Conservation (phyloP, 2,888 invertebrate species). For the Leucozona laternaria region DNA sequence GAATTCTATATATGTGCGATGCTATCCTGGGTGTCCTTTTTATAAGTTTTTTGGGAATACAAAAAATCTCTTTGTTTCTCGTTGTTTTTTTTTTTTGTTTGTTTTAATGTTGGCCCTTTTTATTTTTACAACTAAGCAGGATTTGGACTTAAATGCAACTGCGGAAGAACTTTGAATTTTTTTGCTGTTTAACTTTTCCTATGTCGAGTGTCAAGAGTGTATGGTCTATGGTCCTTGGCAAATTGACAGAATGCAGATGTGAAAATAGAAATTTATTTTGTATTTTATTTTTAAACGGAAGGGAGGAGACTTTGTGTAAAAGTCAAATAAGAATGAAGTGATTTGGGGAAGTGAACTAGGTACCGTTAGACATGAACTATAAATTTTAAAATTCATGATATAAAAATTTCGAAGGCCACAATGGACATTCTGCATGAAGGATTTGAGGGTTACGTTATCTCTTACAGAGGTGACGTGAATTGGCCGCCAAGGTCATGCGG, state of each 20-base stretch:
- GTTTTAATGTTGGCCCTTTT: slow-evolving; percentile 5
- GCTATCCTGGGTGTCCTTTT: slow-evolving; percentile 33
- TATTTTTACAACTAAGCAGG: slow-evolving; percentile 24
- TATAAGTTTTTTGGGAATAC: slow-evolving; percentile 13
- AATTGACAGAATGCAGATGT: slow-evolving; percentile 71
- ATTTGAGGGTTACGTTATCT: too few relatives aligned
- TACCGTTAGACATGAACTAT: too few relatives aligned
- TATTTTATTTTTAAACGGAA: neutral
- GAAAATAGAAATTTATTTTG: slow-evolving; percentile 32
- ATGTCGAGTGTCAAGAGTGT: slow-evolving; percentile 19
- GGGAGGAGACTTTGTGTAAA: slow-evolving; percentile 8
- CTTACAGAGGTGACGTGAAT: too few relatives aligned
- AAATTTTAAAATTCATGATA: too few relatives aligned
- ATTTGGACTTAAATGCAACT: slow-evolving; percentile 60
- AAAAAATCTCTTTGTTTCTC: slow-evolving; percentile 10
- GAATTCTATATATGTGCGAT: neutral
- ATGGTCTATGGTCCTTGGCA: slow-evolving; percentile 49
- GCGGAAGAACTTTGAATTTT: slow-evolving; percentile 32
- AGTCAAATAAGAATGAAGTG: slow-evolving; percentile 33
- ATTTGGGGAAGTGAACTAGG: slow-evolving; percentile 24
- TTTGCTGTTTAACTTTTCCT: neutral
- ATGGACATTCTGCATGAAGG: too few relatives aligned
- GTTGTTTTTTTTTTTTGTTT: slow-evolving; percentile 48
- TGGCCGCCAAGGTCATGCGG: too few relatives aligned
- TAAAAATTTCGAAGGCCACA: too few relatives aligned